Conservation (phyloP, 2,113 vertebrate species). For the Gulo gulo region DNA sequence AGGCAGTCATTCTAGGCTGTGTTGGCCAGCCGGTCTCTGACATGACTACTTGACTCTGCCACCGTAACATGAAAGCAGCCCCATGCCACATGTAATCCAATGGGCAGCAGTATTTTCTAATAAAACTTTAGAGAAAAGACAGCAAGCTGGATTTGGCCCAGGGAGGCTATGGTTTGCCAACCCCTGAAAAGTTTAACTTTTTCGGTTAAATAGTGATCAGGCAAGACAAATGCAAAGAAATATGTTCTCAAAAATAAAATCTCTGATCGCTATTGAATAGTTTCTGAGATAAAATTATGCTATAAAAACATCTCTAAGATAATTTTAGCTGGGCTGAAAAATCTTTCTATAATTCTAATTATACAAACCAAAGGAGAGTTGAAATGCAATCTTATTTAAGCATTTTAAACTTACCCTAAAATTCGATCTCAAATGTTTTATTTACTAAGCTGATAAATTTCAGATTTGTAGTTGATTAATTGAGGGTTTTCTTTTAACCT, state of each 20-base stretch:
- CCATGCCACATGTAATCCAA: not conserved
- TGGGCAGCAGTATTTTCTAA: not conserved
- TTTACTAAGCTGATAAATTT: constrained; percentile 45
- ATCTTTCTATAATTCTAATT: constrained; percentile 19
- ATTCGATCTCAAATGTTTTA: constrained; percentile 61
- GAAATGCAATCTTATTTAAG: constrained; percentile 30
- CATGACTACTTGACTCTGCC: not conserved
- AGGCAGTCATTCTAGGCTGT: not conserved
- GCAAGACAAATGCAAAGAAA: constrained; percentile 10
- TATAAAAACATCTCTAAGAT: constrained; percentile 36
- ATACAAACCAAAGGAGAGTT: not conserved
- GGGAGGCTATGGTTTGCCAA: not conserved
- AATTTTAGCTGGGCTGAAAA: constrained; percentile 35
- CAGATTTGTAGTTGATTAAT: constrained; percentile 17
- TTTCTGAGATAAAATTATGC: constrained; percentile 6
- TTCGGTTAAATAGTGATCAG: not conserved
- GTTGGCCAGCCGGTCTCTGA: not conserved
- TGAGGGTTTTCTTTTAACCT: constrained; percentile 33
- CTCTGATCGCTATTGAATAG: not conserved
- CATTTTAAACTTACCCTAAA: constrained; percentile 48
- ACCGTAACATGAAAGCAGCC: not conserved
- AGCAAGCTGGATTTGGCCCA: not conserved
- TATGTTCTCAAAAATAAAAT: constrained; percentile 9
- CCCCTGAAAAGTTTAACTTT: not conserved
- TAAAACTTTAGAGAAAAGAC: not conserved